A percentile compares a stretch with the other conserved stretches of the same genome.
These are phyloP conservation scores for Gasterosteus aculeatus DNA, from an alignment of 2,113 vertebrate species.

Conservation along the genomic window DNA sequence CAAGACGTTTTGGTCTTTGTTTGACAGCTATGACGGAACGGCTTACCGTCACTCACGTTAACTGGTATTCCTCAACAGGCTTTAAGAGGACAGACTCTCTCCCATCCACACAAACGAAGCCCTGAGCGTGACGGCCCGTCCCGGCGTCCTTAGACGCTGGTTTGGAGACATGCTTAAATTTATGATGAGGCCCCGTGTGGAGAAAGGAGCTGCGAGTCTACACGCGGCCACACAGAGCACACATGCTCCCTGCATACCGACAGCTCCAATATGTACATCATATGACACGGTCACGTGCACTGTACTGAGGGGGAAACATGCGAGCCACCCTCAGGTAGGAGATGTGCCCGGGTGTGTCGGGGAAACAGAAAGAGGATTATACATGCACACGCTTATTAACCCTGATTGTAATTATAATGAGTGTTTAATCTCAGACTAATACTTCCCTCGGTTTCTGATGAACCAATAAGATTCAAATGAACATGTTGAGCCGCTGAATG, in stretches of 20 bases:
- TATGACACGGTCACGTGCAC: not conserved
- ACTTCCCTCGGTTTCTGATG: not conserved
- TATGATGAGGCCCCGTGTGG: conserved; percentile 16
- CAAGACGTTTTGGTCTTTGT: not conserved
- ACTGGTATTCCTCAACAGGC: not conserved
- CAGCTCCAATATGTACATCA: not conserved
- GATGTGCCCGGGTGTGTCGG: conserved; percentile 21
- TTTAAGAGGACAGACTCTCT: not conserved
- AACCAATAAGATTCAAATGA: not conserved
- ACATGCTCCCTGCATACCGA: not conserved
- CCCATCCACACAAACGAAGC: conserved; percentile 4
- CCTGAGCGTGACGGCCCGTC: not conserved
- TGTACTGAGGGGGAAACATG: conserved; percentile 28
- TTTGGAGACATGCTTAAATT: conserved; percentile 44
- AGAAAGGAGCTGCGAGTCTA: conserved; percentile 19
- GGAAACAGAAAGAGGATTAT: conserved; percentile 8
- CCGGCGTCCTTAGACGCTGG: not conserved
- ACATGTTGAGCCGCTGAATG: not conserved
- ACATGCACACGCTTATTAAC: not conserved
- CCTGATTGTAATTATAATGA: conserved; percentile 2
- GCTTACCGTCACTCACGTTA: not conserved
- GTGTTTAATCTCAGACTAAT: not conserved
- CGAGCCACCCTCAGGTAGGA: conserved; percentile 11
- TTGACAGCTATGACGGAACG: not conserved
- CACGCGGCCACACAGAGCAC: not conserved